Conservation (phyloP, 2,113 vertebrate species). For the Hydropotes inermis region DNA sequence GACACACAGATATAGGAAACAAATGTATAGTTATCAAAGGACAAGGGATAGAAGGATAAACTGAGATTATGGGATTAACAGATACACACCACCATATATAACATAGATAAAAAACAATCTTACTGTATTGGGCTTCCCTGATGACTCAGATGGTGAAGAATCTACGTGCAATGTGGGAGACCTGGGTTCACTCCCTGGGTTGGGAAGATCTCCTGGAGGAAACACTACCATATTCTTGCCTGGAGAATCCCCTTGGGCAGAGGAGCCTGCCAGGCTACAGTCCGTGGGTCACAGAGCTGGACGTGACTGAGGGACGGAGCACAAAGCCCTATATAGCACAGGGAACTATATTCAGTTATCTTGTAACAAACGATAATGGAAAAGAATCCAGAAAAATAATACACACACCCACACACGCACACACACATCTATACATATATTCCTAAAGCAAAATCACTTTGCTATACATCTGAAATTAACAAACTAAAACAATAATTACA, state of each 20-base stretch:
- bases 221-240: background rate
- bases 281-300: background rate
- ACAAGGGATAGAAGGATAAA: background rate
- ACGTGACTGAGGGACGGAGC: background rate
- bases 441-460: background rate
- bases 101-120: background rate
- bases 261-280: background rate
- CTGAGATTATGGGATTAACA: background rate
- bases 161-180: background rate
- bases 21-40: background rate
- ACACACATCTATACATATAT: background rate
- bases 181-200: background rate
- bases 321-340: background rate
- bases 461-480: background rate
- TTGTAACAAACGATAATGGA: background rate
- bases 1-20: background rate
- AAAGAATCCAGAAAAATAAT: background rate
- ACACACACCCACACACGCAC: background rate
- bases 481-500: background rate
- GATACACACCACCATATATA: background rate
- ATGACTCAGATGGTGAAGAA: background rate
- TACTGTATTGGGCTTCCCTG: background rate
- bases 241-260: background rate
- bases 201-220: background rate
- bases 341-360: background rate